These are phyloP conservation scores for Verasper variegatus DNA, from an alignment of 2,113 vertebrate genomes.

Conservation along the genomic window DNA sequence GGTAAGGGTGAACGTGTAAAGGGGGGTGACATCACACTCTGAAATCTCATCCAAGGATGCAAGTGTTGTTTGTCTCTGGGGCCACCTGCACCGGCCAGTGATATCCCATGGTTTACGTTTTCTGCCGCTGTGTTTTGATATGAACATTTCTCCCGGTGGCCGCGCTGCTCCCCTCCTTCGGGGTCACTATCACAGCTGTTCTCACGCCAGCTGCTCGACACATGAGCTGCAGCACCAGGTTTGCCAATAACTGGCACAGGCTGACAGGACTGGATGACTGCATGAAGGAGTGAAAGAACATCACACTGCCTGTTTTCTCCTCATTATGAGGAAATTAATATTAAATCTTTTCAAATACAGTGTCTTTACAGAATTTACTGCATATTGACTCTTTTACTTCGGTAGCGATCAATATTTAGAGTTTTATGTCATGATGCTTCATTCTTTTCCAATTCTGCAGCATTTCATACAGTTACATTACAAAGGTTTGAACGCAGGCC, in stretches of 20 bases:
- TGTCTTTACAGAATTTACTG: no score
- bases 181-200: constrained; percentile 70
- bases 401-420: background rate
- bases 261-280: constrained; percentile 2
- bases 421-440: background rate
- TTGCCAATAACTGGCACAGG: constrained; percentile 22
- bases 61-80: constrained; percentile 60
- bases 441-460: background rate
- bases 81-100: constrained; percentile 60
- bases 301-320: background rate
- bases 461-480: background rate
- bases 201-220: constrained; percentile 59
- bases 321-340: no score
- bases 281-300: background rate
- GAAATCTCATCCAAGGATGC: constrained; percentile 29
- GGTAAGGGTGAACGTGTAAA: constrained; percentile 31
- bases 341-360: no score
- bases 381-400: background rate
- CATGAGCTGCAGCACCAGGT: constrained; percentile 32
- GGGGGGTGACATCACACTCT: constrained; percentile 19
- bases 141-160: constrained; percentile 44
- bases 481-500: no score
- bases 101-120: constrained; percentile 68
- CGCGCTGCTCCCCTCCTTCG: constrained; percentile 43
- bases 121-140: constrained; percentile 65